Base-by-base conservation (phyloP, 2,113 vertebrate species). In the Corythoichthys haematopterus region DNA sequence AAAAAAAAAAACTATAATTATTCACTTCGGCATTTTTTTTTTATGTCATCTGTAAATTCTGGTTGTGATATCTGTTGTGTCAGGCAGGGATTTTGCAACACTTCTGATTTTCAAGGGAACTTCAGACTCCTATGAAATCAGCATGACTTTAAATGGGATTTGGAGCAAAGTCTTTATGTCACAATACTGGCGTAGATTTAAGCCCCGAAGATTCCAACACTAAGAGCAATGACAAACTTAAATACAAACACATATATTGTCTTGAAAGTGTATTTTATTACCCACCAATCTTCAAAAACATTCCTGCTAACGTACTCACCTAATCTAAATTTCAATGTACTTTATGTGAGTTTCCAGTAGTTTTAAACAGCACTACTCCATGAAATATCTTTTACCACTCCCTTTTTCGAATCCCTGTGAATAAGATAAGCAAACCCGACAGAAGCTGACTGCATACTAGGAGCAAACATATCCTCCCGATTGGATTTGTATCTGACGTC, bases 81-180 rank as follows among this genome's bases (percentile, higher is more conserved):
- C 45, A 46, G 6, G 13, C 61, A 8, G n/a, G 13, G n/a, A 56
- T 55, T 38, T 55, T 57, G 46, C 48, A 43, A 65, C 20, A 15
- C 13, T 64, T n/a, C 40, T 64, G 64, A 68, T 69, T 69, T 4
- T 69, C 28, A 47, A 4, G 16, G 52, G 2, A 70, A 36, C 53
- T 33, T 15, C 37, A 74, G 56, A 52, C 35, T 3, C 40, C 65
- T 64, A 71, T 40, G 20, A 55, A 33, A 12, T 66, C 45, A 38
- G 10, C 13, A 53, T 16, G 45, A 40, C 20, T 8, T 46, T 53
- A 7, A 65, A 20, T 5, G 45, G 28, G 10, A 60, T 14, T 48
- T 33, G 71, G 52, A 67, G 43, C 40, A 72, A 55, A 73, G 61
- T 72, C 59, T 61, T 33, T 65, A 35, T 71, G 55, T 60, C 37